Evolutionary conservation across 2,797 vertebrate species (phyloP).

Genomic region (Peromyscus eremicus): DNA sequence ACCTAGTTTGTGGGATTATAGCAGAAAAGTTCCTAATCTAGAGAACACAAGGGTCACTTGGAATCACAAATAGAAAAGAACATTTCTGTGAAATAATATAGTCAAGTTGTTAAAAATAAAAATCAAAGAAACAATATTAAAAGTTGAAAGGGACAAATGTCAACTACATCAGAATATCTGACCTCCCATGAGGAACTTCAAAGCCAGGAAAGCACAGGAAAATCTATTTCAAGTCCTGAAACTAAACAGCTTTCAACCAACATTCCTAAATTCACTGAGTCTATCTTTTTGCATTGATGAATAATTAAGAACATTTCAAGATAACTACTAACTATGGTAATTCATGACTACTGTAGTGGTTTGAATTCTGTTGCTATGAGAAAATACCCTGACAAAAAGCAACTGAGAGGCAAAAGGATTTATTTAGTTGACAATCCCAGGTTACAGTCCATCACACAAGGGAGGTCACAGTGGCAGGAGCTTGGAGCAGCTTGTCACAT

Average conservation of each 20-base stretch:
- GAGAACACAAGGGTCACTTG: neutral
- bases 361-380: neutral
- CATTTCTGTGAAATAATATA: neutral
- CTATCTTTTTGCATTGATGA: neutral
- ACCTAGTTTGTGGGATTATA: neutral
- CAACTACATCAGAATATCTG: neutral
- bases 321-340: neutral
- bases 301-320: neutral
- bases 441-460: no score
- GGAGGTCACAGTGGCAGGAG: neutral
- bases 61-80: neutral
- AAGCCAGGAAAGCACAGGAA: neutral
- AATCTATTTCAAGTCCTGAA: neutral
- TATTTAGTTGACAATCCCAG: no score
- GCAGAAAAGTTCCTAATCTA: neutral
- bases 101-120: neutral
- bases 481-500: neutral
- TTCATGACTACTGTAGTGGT: neutral
- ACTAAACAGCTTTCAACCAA: neutral
- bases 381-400: neutral
- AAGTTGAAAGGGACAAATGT: neutral
- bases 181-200: neutral
- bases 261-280: neutral
- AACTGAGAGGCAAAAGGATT: no score
- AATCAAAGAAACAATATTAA: neutral